Evolutionary conservation across 2,888 invertebrate species (phyloP).

Genomic region (Eugnorisma glareosa): DNA sequence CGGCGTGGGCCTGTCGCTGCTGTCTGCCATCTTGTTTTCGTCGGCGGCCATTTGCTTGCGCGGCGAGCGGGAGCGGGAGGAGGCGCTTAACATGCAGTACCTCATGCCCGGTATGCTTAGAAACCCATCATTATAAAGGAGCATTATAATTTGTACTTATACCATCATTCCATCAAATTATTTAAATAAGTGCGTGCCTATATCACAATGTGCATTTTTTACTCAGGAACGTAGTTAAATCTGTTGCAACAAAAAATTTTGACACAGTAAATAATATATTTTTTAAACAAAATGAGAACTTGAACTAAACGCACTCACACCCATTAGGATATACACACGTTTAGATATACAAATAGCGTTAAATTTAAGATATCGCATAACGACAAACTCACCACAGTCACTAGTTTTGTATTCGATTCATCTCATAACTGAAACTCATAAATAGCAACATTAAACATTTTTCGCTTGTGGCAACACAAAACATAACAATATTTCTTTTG

Average conservation of each 20-base stretch:
- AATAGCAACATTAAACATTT: slow-evolving; percentile 40
- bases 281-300: not conserved
- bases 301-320: not conserved
- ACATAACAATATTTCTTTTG: slow-evolving; percentile 72
- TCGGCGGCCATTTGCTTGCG: slow-evolving; percentile 98
- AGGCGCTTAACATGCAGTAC: slow-evolving; percentile 99
- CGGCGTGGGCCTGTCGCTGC: slow-evolving; percentile 97
- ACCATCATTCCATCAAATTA: not conserved
- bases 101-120: slow-evolving; percentile 96
- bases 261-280: no score
- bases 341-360: not conserved
- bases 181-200: not conserved
- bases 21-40: slow-evolving; percentile 97
- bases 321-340: not conserved
- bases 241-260: not conserved
- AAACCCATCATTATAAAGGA: slow-evolving; percentile 58
- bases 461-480: slow-evolving; percentile 62
- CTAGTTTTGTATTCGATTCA: not conserved
- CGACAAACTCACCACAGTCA: not conserved
- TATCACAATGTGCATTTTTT: not conserved
- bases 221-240: not conserved
- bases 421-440: slow-evolving; percentile 20
- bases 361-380: not conserved
- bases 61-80: slow-evolving; percentile 98
- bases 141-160: not conserved